Evolutionary conservation across 2,888 invertebrate genomes (phyloP).

Genomic region (Heteromurus nitidus): DNA sequence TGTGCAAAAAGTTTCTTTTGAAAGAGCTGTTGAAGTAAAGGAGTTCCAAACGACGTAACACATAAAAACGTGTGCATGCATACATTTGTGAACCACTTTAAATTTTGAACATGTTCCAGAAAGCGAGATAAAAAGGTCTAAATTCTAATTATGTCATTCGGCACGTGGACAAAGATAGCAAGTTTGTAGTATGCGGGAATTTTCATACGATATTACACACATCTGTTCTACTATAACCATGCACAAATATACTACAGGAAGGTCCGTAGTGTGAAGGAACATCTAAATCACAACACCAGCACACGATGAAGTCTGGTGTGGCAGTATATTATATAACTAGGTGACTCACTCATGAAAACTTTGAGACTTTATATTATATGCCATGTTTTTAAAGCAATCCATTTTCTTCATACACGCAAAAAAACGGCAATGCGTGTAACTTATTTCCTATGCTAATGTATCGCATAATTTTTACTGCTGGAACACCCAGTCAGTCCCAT

Average conservation of each 20-base stretch:
- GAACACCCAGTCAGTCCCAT: background rate
- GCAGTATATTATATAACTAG: background rate
- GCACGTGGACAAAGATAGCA: slow-evolving; percentile 20
- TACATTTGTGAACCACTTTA: background rate
- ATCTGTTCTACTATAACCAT: no score
- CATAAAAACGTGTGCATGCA: background rate
- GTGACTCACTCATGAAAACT: background rate
- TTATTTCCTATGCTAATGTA: slow-evolving; percentile 38
- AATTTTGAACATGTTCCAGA: slow-evolving; percentile 56
- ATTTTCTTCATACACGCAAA: background rate
- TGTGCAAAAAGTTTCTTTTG: background rate
- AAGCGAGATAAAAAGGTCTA: slow-evolving; percentile 23
- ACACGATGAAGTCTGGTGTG: no score
- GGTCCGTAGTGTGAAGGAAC: no score
- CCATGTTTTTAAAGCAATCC: background rate
- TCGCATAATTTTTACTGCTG: slow-evolving; percentile 29
- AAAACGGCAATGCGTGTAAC: slow-evolving; percentile 6
- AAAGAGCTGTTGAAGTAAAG: background rate
- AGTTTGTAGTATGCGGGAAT: background rate
- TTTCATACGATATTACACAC: background rate
- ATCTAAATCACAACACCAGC: no score
- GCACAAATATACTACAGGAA: no score
- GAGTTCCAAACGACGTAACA: background rate
- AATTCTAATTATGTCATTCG: slow-evolving; percentile 47
- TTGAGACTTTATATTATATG: no score